Base-by-base conservation (phyloP, 2,797 vertebrate genomes). In the Fistularia commersonii region DNA sequence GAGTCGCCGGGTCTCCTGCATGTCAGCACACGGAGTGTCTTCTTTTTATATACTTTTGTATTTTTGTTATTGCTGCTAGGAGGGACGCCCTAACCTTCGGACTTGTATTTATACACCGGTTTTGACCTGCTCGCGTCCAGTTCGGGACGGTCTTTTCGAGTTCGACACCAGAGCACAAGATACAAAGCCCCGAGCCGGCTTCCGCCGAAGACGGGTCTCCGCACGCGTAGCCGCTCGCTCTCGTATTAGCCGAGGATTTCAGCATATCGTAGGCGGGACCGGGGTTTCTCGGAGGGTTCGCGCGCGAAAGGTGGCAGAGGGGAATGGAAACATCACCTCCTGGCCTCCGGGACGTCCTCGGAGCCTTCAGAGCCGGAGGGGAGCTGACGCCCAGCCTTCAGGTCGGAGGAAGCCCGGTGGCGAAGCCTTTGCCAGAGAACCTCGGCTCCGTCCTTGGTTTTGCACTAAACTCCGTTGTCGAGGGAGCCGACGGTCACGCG, bases 31-130 rank as follows among this genome's bases (percentile, higher is more conserved):
- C n/a, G 38, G 38, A 40, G 38, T 34, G 34, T 32, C 43, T 44
- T 51, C 13, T 55, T 36, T 23, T n/a, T 31, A 32, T 11, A 11
- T 13, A 4, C 14, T 12, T 31, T 40, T 42, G 1, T 13, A 38
- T 23, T 44, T 12, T 44, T 34, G 42, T 76, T 78, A 77, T 76
- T 87, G 82, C 85, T 87, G 86, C 84, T 86, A 84, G 69, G 48
- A 57, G 61, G 80, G 76, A 76, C 33, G 33, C 83, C 74, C 80
- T 82, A 77, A 77, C 61, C 54, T 51, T 50, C 77, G 80, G 77
- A 72, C 49, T 64, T 77, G 50, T 69, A 62, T 76, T 72, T 69
- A 58, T 55, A 53, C 51, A 56, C 63, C 47, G 48, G 41, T 71
- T 23, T 65, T 58, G 11, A 61, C 62, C 54, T 69, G 79, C 68